phyloP scores from a whole-genome alignment of 2,797 vertebrate genomes.

The Epinephelus malabaricus region DNA sequence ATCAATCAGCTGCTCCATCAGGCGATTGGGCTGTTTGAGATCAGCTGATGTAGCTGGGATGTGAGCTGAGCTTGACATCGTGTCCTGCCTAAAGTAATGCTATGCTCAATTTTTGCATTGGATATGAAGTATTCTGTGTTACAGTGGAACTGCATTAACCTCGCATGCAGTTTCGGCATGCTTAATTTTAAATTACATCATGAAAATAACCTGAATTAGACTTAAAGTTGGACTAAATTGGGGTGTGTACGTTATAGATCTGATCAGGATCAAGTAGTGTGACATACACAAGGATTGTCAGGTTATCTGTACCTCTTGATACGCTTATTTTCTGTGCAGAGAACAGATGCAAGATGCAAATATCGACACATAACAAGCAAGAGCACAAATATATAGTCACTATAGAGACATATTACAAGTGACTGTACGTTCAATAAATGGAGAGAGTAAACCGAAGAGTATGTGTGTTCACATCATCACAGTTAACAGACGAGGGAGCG shows the following conservation, averaged over 20 bases:
- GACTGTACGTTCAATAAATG: background rate
- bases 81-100: no score
- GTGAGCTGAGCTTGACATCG: no score
- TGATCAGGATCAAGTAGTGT: background rate
- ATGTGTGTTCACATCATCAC: slow-evolving; percentile 19
- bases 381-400: background rate
- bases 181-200: background rate
- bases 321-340: background rate
- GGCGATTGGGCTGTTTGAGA: no score
- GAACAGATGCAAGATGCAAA: background rate
- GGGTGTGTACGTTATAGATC: background rate
- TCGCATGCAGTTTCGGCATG: background rate
- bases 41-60: no score
- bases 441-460: background rate
- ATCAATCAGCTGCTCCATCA: no score
- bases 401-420: background rate
- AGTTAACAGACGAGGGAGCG: slow-evolving; percentile 23
- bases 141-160: no score
- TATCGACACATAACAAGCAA: background rate
- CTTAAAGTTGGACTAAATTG: no score
- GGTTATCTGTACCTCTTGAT: background rate
- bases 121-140: no score
- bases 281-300: background rate
- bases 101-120: no score
- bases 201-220: background rate